These are phyloP conservation scores for Syritta pipiens DNA, from an alignment of 2,888 invertebrate genomes.

Conservation along the genomic window DNA sequence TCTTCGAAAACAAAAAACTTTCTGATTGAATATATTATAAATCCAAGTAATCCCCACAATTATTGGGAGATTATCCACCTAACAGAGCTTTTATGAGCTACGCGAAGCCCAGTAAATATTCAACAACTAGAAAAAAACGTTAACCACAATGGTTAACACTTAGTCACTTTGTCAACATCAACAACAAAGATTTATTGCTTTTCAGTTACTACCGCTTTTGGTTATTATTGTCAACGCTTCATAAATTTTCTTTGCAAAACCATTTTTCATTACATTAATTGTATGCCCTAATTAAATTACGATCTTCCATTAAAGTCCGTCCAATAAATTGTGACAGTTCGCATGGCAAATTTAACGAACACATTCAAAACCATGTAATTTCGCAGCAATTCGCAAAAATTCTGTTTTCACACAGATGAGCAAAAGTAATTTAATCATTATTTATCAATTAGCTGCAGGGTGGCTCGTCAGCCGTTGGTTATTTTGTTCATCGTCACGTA, in stretches of 20 bases:
- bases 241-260: constrained; percentile 20
- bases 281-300: constrained; percentile 43
- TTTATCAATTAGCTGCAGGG: constrained; percentile 49
- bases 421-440: constrained; percentile 48
- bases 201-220: constrained; percentile 5
- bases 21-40: no score
- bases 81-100: no score
- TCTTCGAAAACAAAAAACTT: no score
- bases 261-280: constrained; percentile 37
- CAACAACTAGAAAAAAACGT: no score
- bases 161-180: constrained; percentile 1
- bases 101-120: no score
- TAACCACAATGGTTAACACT: no score
- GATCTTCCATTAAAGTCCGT: constrained; percentile 39
- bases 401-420: constrained; percentile 28
- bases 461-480: neutral
- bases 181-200: constrained; percentile 4
- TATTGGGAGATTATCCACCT: no score
- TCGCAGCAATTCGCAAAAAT: neutral
- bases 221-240: constrained; percentile 11
- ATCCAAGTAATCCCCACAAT: no score
- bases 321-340: constrained; percentile 42
- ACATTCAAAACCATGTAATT: neutral
- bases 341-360: constrained; percentile 14
- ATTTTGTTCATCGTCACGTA: constrained; percentile 18